Percentiles rank a stretch among this genome's conserved stretches.
Conservation (phyloP, 1,140 invertebrate species). For the Heliconius hewitsoni region DNA sequence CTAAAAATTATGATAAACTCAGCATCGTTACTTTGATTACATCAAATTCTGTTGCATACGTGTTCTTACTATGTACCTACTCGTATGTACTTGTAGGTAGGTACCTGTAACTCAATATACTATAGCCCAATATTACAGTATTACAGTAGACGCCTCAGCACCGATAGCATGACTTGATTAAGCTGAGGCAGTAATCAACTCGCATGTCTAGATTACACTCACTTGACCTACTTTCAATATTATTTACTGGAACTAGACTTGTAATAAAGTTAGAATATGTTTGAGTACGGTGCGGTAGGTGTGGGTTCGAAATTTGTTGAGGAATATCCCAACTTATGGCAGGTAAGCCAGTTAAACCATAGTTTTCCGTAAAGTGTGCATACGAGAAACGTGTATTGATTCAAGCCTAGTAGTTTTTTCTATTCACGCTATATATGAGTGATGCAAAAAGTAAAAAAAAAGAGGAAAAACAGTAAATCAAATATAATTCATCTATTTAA, state of each 20-base stretch:
- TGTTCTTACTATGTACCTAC: too few relatives aligned
- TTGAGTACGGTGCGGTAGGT: not conserved
- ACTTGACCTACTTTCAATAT: constrained; percentile 22
- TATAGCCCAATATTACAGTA: constrained; percentile 10
- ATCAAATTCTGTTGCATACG: too few relatives aligned
- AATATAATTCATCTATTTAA: not conserved
- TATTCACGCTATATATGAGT: not conserved
- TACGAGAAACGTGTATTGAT: too few relatives aligned
- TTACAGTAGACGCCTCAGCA: constrained; percentile 24
- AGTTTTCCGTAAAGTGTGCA: too few relatives aligned
- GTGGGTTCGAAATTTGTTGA: not conserved
- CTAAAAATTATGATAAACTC: too few relatives aligned
- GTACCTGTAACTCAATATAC: not conserved
- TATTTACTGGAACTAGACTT: not conserved
- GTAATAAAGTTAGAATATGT: not conserved
- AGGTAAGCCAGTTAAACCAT: too few relatives aligned
- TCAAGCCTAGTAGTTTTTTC: too few relatives aligned
- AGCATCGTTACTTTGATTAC: too few relatives aligned
- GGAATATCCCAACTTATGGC: too few relatives aligned
- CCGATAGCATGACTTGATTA: constrained; percentile 45
- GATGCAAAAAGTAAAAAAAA: not conserved
- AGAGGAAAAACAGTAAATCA: not conserved
- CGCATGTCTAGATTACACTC: constrained; percentile 28
- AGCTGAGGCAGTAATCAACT: constrained; percentile 34
- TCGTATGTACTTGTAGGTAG: too few relatives aligned